Evolutionary conservation across 2,113 vertebrate species (phyloP).

Genomic region (Meriones unguiculatus): DNA sequence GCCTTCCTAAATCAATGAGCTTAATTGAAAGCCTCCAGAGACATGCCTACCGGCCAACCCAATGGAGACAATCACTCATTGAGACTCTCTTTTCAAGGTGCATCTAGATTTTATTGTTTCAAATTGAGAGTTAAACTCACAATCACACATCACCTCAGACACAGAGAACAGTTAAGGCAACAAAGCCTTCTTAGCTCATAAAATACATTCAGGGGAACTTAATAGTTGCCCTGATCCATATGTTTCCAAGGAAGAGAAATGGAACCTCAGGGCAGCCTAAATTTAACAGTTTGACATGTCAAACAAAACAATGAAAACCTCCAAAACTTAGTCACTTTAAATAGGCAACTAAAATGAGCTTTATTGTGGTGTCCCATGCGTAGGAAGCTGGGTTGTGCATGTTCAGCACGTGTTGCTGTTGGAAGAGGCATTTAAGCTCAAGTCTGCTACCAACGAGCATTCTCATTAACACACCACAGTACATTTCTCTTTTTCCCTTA

Average conservation of each 20-base stretch:
- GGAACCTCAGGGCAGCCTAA: neutral
- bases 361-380: neutral
- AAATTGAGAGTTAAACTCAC: neutral
- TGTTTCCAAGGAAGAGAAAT: neutral
- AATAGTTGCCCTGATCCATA: neutral
- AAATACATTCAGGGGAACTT: neutral
- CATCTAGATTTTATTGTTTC: neutral
- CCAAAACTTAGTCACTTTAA: neutral
- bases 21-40: neutral
- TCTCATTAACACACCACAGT: neutral
- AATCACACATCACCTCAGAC: neutral
- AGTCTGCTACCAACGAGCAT: neutral
- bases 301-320: neutral
- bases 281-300: neutral
- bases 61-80: neutral
- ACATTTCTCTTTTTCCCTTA: neutral
- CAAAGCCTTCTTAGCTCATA: neutral
- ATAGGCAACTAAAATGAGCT: neutral
- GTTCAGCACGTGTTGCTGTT: neutral
- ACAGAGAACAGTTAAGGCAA: neutral
- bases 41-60: neutral
- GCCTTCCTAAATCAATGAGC: neutral
- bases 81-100: no score
- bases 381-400: neutral
- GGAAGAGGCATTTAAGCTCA: neutral